phyloP scores from a whole-genome alignment of 2,113 vertebrate species.

The Sakesphorus luctuosus region DNA sequence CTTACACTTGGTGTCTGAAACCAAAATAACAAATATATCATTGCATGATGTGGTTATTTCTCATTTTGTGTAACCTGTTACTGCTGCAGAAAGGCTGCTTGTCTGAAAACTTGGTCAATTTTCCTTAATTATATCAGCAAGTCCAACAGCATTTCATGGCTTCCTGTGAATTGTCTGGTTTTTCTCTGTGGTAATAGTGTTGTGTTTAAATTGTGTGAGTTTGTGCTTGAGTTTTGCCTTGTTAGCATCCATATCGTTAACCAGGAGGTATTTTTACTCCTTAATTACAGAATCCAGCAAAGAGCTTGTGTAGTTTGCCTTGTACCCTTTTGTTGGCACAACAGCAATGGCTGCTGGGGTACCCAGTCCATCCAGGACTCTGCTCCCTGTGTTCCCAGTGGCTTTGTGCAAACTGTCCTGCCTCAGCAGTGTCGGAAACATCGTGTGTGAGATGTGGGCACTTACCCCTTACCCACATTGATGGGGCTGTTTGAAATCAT shows the following conservation, averaged over 20 bases:
- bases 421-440: background rate
- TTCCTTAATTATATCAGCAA: background rate
- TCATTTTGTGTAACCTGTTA: background rate
- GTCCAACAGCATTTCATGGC: background rate
- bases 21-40: background rate
- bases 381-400: accelerated
- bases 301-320: background rate
- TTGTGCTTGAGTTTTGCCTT: background rate
- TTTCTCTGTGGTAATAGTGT: background rate
- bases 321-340: background rate
- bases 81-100: background rate
- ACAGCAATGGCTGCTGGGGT: background rate
- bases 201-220: background rate
- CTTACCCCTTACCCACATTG: background rate
- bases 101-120: background rate
- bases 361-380: background rate
- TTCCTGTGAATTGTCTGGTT: background rate
- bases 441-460: accelerated
- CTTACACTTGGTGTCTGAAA: background rate
- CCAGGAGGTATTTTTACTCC: background rate
- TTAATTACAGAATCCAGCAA: background rate
- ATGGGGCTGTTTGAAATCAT: background rate
- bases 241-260: background rate
- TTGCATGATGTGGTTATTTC: background rate
- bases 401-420: background rate